A percentile compares a stretch with the other conserved stretches of the same genome.
Evolutionary conservation across 2,888 invertebrate species (phyloP).

Genomic region (Scaptomyza flava): DNA sequence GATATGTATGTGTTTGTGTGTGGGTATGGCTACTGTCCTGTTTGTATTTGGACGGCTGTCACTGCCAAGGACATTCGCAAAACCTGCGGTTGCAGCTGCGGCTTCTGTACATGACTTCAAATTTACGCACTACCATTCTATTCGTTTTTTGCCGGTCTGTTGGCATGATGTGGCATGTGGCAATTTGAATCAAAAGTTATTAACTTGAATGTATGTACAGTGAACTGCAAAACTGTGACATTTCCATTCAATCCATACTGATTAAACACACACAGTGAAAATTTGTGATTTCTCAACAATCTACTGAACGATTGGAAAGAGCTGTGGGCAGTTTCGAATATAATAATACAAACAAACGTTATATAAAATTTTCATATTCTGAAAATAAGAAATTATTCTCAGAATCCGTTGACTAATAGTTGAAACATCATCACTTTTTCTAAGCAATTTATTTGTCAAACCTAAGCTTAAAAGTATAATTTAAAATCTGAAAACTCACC

Average conservation of each 20-base stretch:
- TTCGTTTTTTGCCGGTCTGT: neutral
- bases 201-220: slow-evolving; percentile 41
- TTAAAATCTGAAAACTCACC: too few species aligned
- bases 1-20: neutral
- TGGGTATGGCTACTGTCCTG: slow-evolving; percentile 10
- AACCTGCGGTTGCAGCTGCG: slow-evolving; percentile 49
- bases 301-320: neutral
- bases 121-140: neutral
- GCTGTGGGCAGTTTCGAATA: neutral
- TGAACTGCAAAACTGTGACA: slow-evolving; percentile 13
- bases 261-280: neutral
- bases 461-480: too few species aligned
- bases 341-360: neutral
- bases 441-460: too few species aligned
- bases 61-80: slow-evolving; percentile 69
- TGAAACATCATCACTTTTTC: too few species aligned
- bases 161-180: slow-evolving; percentile 22
- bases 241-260: slow-evolving; percentile 3
- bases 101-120: slow-evolving; percentile 58
- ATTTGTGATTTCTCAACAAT: slow-evolving; percentile 1
- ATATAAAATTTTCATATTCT: too few species aligned
- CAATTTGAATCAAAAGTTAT: slow-evolving; percentile 66
- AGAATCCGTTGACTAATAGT: too few species aligned
- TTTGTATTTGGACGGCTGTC: slow-evolving; percentile 44
- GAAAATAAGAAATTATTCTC: too few species aligned